A percentile compares a stretch with the other conserved stretches of the same genome.
phyloP scores from a whole-genome alignment of 2,888 invertebrate species.

The Cerceris rybyensis region DNA sequence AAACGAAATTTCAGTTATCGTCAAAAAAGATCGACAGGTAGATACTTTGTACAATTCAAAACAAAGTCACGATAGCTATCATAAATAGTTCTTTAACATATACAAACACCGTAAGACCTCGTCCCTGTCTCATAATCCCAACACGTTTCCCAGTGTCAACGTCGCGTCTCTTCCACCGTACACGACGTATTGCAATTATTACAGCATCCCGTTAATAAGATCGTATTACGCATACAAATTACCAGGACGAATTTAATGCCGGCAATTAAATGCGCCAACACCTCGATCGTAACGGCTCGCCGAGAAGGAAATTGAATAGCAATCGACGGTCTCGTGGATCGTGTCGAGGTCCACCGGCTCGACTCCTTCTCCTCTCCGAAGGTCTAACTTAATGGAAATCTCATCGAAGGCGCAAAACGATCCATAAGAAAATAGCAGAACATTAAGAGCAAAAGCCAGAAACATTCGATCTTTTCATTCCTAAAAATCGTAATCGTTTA shows the following conservation, averaged over 20 bases:
- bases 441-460: neutral
- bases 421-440: neutral
- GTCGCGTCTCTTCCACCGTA: neutral
- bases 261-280: constrained; percentile 44
- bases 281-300: constrained; percentile 26
- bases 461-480: neutral
- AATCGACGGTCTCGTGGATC: neutral
- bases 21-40: no score
- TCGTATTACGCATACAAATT: constrained; percentile 35
- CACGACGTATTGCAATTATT: constrained; percentile 29
- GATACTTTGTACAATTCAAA: no score
- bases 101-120: no score
- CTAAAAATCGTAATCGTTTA: neutral
- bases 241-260: constrained; percentile 33
- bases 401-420: neutral
- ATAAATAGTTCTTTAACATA: no score
- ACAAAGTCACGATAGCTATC: no score
- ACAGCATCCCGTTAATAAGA: constrained; percentile 40
- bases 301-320: constrained; percentile 35
- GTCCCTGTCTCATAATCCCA: no score
- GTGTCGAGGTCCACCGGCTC: neutral
- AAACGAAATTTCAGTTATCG: no score
- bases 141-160: no score
- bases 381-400: neutral
- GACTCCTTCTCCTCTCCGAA: neutral